Conservation (phyloP, 2,113 vertebrate species). For the Gambusia holbrooki region DNA sequence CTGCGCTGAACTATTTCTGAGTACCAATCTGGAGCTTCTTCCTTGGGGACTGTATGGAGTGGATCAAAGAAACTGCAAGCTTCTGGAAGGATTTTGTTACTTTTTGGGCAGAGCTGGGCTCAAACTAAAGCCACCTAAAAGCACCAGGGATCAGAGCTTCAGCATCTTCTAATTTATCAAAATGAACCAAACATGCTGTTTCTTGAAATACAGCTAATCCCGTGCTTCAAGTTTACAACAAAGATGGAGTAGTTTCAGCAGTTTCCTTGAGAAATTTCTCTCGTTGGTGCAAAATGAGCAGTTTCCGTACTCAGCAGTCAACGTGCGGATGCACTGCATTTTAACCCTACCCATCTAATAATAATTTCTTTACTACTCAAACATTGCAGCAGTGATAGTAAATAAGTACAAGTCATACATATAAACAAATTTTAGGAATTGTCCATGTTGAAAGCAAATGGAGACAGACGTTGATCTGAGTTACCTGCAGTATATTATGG, state of each 20-base stretch:
- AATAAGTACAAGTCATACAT: not conserved
- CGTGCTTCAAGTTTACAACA: not conserved
- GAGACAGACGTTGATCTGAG: not conserved
- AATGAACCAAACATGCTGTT: not conserved
- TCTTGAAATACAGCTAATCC: not conserved
- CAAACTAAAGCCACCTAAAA: constrained; percentile 4
- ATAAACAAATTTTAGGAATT: not conserved
- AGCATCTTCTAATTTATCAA: not conserved
- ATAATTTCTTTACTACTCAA: not conserved
- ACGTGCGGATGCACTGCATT: not conserved
- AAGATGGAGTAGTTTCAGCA: not conserved
- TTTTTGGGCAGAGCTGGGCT: constrained; percentile 3
- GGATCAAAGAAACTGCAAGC: not conserved
- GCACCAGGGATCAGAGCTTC: not conserved
- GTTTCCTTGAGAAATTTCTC: not conserved
- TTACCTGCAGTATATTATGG: not conserved
- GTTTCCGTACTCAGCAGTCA: not conserved
- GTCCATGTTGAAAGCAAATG: constrained; percentile 5
- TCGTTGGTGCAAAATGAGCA: not conserved
- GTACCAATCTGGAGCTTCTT: not conserved
- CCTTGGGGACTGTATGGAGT: not conserved
- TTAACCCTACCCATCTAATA: not conserved
- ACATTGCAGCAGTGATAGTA: not conserved
- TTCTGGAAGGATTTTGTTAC: constrained; percentile 11
- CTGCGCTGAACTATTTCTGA: constrained; percentile 1